Evolutionary conservation across 2,888 invertebrate genomes (phyloP).

Genomic region (Drosophila atripex): DNA sequence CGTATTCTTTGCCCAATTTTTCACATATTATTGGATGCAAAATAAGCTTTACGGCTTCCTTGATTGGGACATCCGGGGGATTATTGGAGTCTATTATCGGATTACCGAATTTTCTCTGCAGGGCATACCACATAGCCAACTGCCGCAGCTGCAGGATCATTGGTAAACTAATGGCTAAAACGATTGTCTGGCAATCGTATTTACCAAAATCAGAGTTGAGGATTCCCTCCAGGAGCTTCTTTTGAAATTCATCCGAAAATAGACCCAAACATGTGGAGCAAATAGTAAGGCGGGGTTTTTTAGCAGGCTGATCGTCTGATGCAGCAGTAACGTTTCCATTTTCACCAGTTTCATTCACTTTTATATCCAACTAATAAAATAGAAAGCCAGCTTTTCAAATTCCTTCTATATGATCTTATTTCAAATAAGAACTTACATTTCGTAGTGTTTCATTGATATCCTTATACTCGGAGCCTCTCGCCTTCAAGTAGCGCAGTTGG

Average conservation of each 20-base stretch:
- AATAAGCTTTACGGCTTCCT: slow-evolving; percentile 92
- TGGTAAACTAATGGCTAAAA: slow-evolving; percentile 89
- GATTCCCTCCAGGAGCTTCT: slow-evolving; percentile 85
- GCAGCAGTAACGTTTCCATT: background rate
- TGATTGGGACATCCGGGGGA: slow-evolving; percentile 86
- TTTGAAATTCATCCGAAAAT: slow-evolving; percentile 86
- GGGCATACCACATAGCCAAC: slow-evolving; percentile 86
- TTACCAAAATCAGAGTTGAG: slow-evolving; percentile 84
- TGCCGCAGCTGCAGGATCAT: slow-evolving; percentile 88
- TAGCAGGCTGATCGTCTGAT: slow-evolving; percentile 66
- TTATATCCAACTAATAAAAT: slow-evolving; percentile 59
- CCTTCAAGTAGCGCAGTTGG: slow-evolving; percentile 88
- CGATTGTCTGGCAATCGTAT: slow-evolving; percentile 88
- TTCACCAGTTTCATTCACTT: slow-evolving; percentile 28
- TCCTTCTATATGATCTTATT: background rate
- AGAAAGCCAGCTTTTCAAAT: background rate
- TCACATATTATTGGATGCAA: slow-evolving; percentile 86
- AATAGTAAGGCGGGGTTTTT: slow-evolving; percentile 85
- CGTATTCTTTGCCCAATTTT: slow-evolving; percentile 85
- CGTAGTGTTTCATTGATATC: slow-evolving; percentile 84
- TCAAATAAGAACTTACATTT: slow-evolving; percentile 83
- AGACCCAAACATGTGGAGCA: slow-evolving; percentile 91
- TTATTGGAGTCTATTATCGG: slow-evolving; percentile 81
- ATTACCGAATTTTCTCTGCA: slow-evolving; percentile 86
- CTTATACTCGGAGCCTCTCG: slow-evolving; percentile 85